Evolutionary conservation across 92 coral and sea anemone genomes (phyloP).

Genomic region (Micromussa lordhowensis): DNA sequence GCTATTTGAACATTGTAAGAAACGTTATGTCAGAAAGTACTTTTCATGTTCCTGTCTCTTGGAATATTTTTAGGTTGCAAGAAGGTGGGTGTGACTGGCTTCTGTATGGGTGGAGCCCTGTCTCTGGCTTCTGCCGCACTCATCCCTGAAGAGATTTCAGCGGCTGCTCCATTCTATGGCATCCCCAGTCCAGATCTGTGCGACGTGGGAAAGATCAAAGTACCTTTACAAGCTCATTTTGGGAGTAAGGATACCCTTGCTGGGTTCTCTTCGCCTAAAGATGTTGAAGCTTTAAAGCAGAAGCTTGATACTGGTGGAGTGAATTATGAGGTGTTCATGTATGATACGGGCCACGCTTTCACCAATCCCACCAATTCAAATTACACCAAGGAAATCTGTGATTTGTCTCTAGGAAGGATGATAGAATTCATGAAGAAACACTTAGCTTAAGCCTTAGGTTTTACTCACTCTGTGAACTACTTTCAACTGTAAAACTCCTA

Average conservation of each 20-base stretch:
- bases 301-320: conserved; percentile 69
- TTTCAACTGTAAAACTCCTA: too few relatives aligned
- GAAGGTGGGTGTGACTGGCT: conserved; percentile 75
- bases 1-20: not conserved
- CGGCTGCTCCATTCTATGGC: conserved; percentile 76
- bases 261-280: conserved; percentile 72
- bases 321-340: conserved; percentile 55
- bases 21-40: not conserved
- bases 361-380: conserved; percentile 51
- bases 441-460: conserved; percentile 12
- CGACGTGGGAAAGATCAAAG: conserved; percentile 65
- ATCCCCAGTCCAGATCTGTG: conserved; percentile 63
- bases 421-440: conserved; percentile 71
- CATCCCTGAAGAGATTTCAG: conserved; percentile 51
- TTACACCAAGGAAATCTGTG: conserved; percentile 62
- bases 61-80: conserved; percentile 20
- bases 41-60: not conserved
- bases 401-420: conserved; percentile 66
- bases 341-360: conserved; percentile 68
- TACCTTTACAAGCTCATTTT: conserved; percentile 71
- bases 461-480: not conserved
- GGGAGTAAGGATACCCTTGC: conserved; percentile 52
- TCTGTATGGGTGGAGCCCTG: conserved; percentile 80
- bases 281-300: conserved; percentile 51
- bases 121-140: conserved; percentile 59